Percentiles rank a stretch among this genome's conserved stretches.
Evolutionary conservation across 2,113 vertebrate species (phyloP).

Genomic region (Brevimyrus niger): DNA sequence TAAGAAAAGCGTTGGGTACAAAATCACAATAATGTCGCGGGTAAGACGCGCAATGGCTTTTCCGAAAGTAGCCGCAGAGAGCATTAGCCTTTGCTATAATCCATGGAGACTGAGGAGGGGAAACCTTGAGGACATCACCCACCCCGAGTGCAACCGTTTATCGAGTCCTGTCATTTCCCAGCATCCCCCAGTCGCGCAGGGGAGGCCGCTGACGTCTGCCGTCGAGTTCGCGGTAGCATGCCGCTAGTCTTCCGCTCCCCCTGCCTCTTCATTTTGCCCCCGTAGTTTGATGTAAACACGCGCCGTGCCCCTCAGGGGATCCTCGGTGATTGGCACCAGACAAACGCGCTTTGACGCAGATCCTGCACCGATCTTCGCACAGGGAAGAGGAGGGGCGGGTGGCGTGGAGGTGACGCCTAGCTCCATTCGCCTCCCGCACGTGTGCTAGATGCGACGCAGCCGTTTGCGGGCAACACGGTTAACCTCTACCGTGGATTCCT

Average conservation of each 20-base stretch:
- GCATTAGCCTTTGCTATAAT: background rate
- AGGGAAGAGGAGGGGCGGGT: background rate
- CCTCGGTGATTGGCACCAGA: background rate
- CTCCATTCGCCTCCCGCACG: background rate
- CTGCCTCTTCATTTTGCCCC: background rate
- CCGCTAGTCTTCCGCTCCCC: background rate
- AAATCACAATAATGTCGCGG: background rate
- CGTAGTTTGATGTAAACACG: background rate
- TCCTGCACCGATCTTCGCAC: background rate
- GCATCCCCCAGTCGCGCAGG: background rate
- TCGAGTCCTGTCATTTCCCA: background rate
- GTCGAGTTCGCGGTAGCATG: background rate
- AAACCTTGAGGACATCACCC: background rate
- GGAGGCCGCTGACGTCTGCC: background rate
- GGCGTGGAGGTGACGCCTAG: background rate
- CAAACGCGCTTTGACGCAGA: background rate
- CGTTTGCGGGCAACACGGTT: background rate
- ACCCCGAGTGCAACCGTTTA: background rate
- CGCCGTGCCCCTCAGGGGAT: background rate
- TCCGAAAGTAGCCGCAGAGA: background rate
- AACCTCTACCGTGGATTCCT: background rate
- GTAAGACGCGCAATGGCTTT: background rate
- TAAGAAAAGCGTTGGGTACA: background rate
- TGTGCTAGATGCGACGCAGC: background rate
- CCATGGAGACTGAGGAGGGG: background rate